Evolutionary conservation across 2,888 invertebrate species (phyloP).

Genomic region (Lucinisca nassula): DNA sequence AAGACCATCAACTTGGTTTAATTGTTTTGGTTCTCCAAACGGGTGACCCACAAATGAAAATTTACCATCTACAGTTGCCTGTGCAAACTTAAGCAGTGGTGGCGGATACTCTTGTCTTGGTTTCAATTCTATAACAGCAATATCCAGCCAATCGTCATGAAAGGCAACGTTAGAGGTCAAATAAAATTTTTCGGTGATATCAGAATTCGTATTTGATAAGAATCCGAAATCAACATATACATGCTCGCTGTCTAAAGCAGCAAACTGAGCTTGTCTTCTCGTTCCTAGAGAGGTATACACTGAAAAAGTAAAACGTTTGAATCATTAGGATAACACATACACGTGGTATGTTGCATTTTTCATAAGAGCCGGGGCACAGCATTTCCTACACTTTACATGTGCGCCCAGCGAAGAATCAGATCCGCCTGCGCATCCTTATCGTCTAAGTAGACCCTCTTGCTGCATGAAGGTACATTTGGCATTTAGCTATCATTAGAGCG

Average conservation of each 20-base stretch:
- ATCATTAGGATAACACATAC: too few species aligned
- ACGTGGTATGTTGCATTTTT: too few species aligned
- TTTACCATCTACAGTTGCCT: not conserved
- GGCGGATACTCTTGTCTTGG: constrained; percentile 28
- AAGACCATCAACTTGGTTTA: constrained; percentile 22
- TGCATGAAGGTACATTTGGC: too few species aligned
- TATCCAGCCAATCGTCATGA: constrained; percentile 37
- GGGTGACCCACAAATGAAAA: constrained; percentile 60
- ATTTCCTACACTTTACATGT: too few species aligned
- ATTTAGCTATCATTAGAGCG: too few species aligned
- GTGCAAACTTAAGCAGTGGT: constrained; percentile 39
- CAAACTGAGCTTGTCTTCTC: not conserved
- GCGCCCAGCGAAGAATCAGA: too few species aligned
- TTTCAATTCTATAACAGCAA: constrained; percentile 51
- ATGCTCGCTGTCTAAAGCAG: not conserved
- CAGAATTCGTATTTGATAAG: not conserved
- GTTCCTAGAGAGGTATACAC: not conserved
- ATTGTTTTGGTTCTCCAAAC: constrained; percentile 9
- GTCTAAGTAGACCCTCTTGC: too few species aligned
- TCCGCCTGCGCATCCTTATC: too few species aligned
- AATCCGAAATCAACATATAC: not conserved
- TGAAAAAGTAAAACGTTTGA: too few species aligned
- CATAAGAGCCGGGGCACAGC: too few species aligned
- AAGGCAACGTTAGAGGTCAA: constrained; percentile 36
- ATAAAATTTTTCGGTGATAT: not conserved